Evolutionary conservation across 2,113 vertebrate genomes (phyloP).

Genomic region (Grus americana): DNA sequence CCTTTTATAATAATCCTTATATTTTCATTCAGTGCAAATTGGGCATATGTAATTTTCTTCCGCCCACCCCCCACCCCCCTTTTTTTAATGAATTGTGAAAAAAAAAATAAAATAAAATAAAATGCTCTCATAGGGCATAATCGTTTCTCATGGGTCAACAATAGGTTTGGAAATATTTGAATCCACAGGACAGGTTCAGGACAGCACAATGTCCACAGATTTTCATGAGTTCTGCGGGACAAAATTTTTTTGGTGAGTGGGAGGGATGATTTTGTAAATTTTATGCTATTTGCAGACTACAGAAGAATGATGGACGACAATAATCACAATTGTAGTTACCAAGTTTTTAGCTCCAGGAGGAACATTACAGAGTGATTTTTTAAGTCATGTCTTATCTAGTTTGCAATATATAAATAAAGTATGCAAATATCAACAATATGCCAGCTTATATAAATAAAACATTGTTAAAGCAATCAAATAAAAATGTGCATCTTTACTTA

Average conservation of each 20-base stretch:
- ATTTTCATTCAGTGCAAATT: background rate
- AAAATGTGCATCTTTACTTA: background rate
- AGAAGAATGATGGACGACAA: background rate
- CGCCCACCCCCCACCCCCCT: too few relatives aligned
- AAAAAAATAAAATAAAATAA: background rate
- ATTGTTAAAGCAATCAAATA: background rate
- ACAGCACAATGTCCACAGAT: background rate
- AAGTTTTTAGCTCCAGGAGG: background rate
- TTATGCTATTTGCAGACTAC: background rate
- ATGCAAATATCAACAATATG: background rate
- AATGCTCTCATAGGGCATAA: background rate
- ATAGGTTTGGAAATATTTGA: background rate
- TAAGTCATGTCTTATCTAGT: background rate
- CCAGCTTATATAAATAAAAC: background rate
- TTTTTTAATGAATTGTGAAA: background rate
- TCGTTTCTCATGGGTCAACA: background rate
- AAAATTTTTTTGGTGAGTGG: background rate
- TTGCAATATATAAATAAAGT: background rate
- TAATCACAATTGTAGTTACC: background rate
- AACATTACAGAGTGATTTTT: background rate
- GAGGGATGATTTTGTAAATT: background rate
- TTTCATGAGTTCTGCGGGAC: background rate
- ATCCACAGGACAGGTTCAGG: background rate
- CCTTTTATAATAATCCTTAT: background rate
- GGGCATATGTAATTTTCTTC: background rate